Conservation (phyloP, 2,797 vertebrate species). For the Centroberyx gerrardi region DNA sequence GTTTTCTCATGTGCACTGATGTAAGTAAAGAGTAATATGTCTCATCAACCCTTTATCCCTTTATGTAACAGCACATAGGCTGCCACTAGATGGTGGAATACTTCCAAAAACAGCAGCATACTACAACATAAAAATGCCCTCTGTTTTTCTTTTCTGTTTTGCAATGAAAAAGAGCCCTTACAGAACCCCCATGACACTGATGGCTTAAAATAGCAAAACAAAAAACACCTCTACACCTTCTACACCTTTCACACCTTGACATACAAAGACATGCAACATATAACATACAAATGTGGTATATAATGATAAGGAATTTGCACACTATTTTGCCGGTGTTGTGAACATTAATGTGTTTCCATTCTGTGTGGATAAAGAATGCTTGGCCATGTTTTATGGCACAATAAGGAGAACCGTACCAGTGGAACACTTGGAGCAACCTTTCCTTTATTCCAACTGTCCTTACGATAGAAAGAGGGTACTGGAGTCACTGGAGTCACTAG, state of each 20-base stretch:
- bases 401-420: background rate
- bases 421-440: background rate
- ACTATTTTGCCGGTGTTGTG: background rate
- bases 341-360: background rate
- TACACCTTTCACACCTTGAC: background rate
- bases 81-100: slow-evolving; percentile 80
- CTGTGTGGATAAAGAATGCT: background rate
- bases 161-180: background rate
- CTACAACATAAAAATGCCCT: background rate
- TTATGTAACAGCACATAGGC: slow-evolving; percentile 24
- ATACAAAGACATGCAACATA: background rate
- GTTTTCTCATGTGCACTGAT: background rate
- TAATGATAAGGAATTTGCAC: background rate
- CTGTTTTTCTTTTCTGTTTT: slow-evolving; percentile 1
- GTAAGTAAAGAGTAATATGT: slow-evolving; percentile 11
- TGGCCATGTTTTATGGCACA: no score
- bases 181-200: slow-evolving; percentile 27
- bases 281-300: background rate
- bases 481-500: slow-evolving; percentile 45
- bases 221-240: background rate
- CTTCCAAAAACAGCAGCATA: slow-evolving; percentile 51
- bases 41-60: slow-evolving; percentile 41
- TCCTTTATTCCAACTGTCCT: slow-evolving; percentile 23
- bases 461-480: slow-evolving; percentile 4
- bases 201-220: slow-evolving; percentile 22